phyloP scores from a whole-genome alignment of 2,797 vertebrate species.

The Harpagifer antarcticus region DNA sequence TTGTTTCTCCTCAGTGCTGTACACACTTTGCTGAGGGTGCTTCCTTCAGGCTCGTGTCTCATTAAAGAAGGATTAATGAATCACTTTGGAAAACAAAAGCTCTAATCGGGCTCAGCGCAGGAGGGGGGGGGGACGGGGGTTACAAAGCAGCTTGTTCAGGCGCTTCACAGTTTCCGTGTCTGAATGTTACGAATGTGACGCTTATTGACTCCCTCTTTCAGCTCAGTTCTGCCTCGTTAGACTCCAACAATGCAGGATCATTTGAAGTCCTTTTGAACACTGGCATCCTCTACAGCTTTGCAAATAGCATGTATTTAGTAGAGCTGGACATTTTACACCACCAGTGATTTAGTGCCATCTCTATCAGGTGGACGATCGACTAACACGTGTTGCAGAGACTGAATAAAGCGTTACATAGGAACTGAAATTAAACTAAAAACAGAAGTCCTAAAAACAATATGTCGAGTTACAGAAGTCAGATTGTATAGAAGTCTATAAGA shows the following conservation, averaged over 20 bases:
- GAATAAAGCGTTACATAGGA: too few relatives aligned
- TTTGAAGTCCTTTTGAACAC: background rate
- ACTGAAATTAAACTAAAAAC: too few relatives aligned
- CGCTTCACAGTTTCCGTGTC: background rate
- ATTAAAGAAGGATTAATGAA: conserved; percentile 59
- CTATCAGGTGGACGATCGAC: too few relatives aligned
- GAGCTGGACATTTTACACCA: background rate
- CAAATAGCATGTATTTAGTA: background rate
- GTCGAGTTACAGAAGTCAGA: too few relatives aligned
- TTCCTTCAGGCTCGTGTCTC: conserved; percentile 28
- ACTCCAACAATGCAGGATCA: background rate
- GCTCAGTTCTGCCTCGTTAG: conserved; percentile 1
- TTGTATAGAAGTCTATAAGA: too few relatives aligned
- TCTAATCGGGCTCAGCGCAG: conserved; percentile 14
- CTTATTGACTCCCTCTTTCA: background rate
- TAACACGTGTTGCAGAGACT: too few relatives aligned
- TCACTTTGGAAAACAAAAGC: conserved; percentile 18
- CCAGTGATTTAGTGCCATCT: too few relatives aligned
- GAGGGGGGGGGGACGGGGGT: background rate
- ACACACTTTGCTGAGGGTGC: background rate
- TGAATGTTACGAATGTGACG: background rate
- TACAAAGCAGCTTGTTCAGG: conserved; percentile 1
- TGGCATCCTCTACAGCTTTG: background rate
- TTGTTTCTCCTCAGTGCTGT: background rate
- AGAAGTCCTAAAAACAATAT: too few relatives aligned